These are phyloP conservation scores for Typhlomys cinereus DNA, from an alignment of 2,113 vertebrate genomes.

Conservation along the genomic window DNA sequence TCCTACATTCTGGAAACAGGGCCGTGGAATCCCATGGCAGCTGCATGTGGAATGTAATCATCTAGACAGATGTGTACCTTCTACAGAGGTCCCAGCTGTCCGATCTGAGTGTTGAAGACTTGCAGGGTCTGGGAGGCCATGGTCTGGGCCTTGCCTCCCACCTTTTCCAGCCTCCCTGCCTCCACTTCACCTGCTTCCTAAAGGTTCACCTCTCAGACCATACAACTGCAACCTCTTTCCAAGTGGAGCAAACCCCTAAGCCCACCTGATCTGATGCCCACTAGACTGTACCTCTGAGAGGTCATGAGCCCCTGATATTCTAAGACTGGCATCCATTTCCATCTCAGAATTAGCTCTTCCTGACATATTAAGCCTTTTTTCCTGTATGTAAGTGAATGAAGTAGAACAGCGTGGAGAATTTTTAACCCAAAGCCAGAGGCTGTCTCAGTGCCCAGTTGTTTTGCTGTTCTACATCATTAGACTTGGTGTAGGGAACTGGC, in stretches of 20 bases:
- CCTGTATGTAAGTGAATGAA: neutral
- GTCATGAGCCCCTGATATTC: neutral
- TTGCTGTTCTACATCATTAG: neutral
- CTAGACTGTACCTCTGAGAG: neutral
- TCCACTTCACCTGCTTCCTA: neutral
- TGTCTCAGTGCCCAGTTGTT: too few relatives aligned
- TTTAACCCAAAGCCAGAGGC: neutral
- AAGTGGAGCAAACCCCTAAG: neutral
- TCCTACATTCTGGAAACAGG: constrained; percentile 28
- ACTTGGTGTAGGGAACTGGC: neutral
- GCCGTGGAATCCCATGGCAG: neutral
- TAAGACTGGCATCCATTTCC: neutral
- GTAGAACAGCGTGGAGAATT: neutral
- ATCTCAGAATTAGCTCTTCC: neutral
- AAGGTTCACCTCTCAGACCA: neutral
- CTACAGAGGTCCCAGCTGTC: neutral
- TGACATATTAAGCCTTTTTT: neutral
- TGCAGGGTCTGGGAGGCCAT: neutral
- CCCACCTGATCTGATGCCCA: neutral
- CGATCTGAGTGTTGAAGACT: neutral
- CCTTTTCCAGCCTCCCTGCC: neutral
- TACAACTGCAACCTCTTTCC: neutral
- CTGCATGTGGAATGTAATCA: neutral
- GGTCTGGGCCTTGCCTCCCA: neutral
- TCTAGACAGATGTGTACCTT: neutral